phyloP scores from a whole-genome alignment of 64 coral and sea anemone genomes.

The Pocillopora verrucosa region DNA sequence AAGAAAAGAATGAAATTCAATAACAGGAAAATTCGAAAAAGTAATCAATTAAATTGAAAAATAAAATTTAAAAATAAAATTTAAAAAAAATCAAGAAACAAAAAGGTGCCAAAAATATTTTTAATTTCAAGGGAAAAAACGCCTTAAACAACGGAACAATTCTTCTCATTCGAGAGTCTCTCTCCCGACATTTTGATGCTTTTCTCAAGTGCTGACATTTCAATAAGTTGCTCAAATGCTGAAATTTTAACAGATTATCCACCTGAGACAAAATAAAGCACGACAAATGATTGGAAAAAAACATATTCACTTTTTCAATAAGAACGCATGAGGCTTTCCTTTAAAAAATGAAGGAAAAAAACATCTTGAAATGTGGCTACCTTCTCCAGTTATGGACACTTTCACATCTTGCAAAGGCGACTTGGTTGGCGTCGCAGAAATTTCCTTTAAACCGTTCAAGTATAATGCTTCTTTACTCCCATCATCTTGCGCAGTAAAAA shows the following conservation, averaged over 20 bases:
- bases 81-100: not conserved
- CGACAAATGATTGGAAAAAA: no score
- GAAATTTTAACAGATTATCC: no score
- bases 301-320: no score
- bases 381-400: constrained; percentile 49
- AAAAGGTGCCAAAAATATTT: not conserved
- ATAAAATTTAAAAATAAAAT: not conserved
- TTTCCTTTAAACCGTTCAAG: constrained; percentile 48
- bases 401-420: constrained; percentile 52
- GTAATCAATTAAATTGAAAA: not conserved
- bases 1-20: no score
- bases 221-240: no score
- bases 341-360: not conserved
- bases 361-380: not conserved
- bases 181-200: no score
- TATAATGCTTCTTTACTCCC: constrained; percentile 16
- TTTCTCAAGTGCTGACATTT: no score
- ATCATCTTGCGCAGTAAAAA: constrained; percentile 45
- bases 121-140: no score
- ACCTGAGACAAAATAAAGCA: no score
- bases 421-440: constrained; percentile 45
- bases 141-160: no score
- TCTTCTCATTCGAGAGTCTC: no score
- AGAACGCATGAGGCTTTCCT: no score
- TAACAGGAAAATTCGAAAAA: not conserved